phyloP scores from a whole-genome alignment of 2,888 invertebrate genomes.

The Drosophila formosana region DNA sequence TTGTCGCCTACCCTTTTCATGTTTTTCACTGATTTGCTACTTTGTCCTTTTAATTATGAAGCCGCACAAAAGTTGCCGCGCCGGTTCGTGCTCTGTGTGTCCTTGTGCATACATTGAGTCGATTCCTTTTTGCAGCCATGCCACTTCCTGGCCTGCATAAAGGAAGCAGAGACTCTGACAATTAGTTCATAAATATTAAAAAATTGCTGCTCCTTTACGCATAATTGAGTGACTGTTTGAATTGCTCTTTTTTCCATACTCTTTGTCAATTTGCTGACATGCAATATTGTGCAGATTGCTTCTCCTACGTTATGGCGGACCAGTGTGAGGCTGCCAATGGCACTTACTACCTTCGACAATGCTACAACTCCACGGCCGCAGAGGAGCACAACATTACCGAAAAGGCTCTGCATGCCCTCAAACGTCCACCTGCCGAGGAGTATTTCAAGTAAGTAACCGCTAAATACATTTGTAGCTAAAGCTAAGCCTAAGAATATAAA shows the following conservation, averaged over 20 bases:
- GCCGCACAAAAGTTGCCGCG: conserved; percentile 57
- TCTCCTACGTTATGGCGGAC: conserved; percentile 89
- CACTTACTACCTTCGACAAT: conserved; percentile 88
- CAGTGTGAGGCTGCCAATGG: conserved; percentile 87
- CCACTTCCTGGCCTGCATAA: conserved; percentile 26
- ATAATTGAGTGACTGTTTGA: conserved; percentile 62
- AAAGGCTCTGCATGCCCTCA: conserved; percentile 87
- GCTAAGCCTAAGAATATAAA: no score
- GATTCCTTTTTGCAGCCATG: conserved; percentile 29
- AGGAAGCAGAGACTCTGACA: conserved; percentile 31
- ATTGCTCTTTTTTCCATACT: conserved; percentile 5
- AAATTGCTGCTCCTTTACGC: conserved; percentile 46
- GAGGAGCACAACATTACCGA: conserved; percentile 86
- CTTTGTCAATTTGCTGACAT: conserved; percentile 29
- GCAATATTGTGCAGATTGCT: conserved; percentile 87
- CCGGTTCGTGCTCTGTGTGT: conserved; percentile 5
- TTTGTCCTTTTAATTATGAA: conserved; percentile 79
- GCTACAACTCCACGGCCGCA: conserved; percentile 87
- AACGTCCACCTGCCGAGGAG: conserved; percentile 90
- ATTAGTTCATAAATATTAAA: conserved; percentile 77
- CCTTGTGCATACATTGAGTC: conserved; percentile 39
- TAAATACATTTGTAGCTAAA: no score
- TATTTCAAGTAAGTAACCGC: conserved; percentile 88
- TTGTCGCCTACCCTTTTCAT: conserved; percentile 57
- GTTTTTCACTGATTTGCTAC: conserved; percentile 75